Base-by-base conservation (phyloP, 2,888 invertebrate species). In the Drosophila mercatorum region DNA sequence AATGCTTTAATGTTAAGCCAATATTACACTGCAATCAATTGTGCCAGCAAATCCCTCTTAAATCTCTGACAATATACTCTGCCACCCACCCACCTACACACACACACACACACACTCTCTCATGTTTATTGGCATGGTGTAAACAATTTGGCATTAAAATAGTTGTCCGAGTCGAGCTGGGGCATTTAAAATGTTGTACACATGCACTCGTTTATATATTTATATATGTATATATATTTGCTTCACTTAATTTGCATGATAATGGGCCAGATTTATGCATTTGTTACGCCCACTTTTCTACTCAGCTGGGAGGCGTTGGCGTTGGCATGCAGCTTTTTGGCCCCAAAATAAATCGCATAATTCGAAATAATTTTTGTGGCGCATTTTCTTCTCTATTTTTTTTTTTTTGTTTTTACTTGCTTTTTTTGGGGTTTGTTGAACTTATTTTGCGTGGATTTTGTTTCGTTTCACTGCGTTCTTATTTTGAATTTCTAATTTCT, bases 281-380 rank as follows among this genome's bases (percentile, higher is more conserved):
- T 71, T 68, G 56, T 67, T 65, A 68, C 76, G 76, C 76, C 80
- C 76, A 76, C 77, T 64, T 60, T 66, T 68, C n/a, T 55, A 41
- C 71, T 60, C n/a, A 34, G 6, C 8, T 47, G 56, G 47, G 66
- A 46, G 59, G 61, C 68, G 56, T 22, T 55, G 53, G 26, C 69
- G 34, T 14, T 69, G 67, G 31, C 69, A 31, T 60, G 34, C 52
- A 58, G 58, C 53, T 49, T 22, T 44, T 36, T 49, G 55, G 31
- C 41, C 80, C 74, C 71, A 88, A 83, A 88, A 83, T 83, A 88
- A 79, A 81, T 69, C 83, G 58, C 72, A 85, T 84, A 82, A 79
- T 88, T 71, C 71, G 68, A 76, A 81, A 88, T 77, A 66, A 78
- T 77, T 68, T 68, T 61, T 68, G 63, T 68, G 68, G 69, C 22